A percentile compares a stretch with the other conserved stretches of the same genome.
Conservation (phyloP, 2,888 invertebrate genomes). For the Agonopterix alstromeriana region DNA sequence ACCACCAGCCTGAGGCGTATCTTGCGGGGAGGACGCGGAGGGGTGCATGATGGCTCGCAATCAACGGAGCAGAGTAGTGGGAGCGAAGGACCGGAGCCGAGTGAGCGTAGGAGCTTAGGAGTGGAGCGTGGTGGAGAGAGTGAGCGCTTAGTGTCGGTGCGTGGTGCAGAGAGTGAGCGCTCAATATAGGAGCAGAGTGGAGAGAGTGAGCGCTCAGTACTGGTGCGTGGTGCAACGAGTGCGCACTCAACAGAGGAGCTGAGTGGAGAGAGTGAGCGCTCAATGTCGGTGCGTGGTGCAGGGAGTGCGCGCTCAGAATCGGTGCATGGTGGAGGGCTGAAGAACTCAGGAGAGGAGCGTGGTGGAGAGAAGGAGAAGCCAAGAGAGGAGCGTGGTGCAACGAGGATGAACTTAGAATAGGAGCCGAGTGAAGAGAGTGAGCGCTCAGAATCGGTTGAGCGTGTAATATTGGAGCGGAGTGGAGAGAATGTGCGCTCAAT, state of each 20-base stretch:
- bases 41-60: slow-evolving; percentile 7
- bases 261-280: slow-evolving; percentile 6
- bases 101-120: slow-evolving; percentile 5
- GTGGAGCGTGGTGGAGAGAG: slow-evolving; percentile 8
- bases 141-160: slow-evolving; percentile 11
- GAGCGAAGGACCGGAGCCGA: slow-evolving; percentile 5
- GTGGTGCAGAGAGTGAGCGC: slow-evolving; percentile 9
- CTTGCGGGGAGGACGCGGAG: slow-evolving; percentile 11
- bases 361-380: slow-evolving; percentile 8
- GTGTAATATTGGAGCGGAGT: slow-evolving; percentile 15
- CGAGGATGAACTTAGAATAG: slow-evolving; percentile 8
- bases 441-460: slow-evolving; percentile 10
- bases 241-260: slow-evolving; percentile 12
- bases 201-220: slow-evolving; percentile 12
- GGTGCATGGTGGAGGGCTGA: slow-evolving; percentile 9
- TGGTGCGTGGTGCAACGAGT: slow-evolving; percentile 13
- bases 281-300: slow-evolving; percentile 9
- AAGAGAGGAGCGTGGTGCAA: slow-evolving; percentile 8
- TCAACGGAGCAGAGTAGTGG: slow-evolving; percentile 5
- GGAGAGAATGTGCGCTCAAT: slow-evolving; percentile 13
- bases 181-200: slow-evolving; percentile 10
- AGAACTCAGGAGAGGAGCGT: slow-evolving; percentile 12
- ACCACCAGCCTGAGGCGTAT: slow-evolving; percentile 22
- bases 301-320: slow-evolving; percentile 10
- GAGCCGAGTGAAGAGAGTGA: slow-evolving; percentile 8